Evolutionary conservation across 2,797 vertebrate genomes (phyloP), one percentile per base, ranked within the genome.

Genomic region (Paratrypauchen microcephalus): DNA sequence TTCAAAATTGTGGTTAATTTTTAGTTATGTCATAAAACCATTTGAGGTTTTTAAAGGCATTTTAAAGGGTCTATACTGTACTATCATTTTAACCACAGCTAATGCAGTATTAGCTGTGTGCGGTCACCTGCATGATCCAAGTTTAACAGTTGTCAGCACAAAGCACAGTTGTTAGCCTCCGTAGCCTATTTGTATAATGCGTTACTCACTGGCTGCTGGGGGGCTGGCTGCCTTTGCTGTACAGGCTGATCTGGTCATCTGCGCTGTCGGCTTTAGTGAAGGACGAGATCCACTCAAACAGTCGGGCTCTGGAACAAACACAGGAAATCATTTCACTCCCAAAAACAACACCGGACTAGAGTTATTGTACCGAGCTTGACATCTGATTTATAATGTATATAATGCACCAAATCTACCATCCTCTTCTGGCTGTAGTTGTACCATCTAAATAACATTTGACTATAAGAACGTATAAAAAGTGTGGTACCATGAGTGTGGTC

Each of bases 281-380:
- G 88, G 93, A 94, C 73, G 93, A 94, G 88, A 94, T 94, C 93
- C 94, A 94, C 77, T 94, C 94, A 86, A 94, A 94, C 86, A 94
- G 93, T 92, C 94, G 89, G 86, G 93, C 94, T 93, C 94, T 94
- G 75, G 82, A 89, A 92, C 66, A 86, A 70, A 66, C 63, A 26
- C 70, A 19, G 18, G 18, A 60, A 7, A 60, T 9, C 19, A 2
- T 59, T 30, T 59, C 18, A 86, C 59, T 74, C 72, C 67, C 76
- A 74, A 65, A 4, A 30, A 11, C 60, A 65, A 23, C 64, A 60
- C 72, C 16, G 23, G 5, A 70, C 54, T 30, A 15, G 15, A 56
- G 55, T 26, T 15, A 24, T 3, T 28, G 55, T 18, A 13, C 2
- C 12, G 12, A 12, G 12, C 11, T 12, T 41, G 12, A 41, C 39